These are phyloP conservation scores for Pasiphila rectangulata DNA, from an alignment of 2,888 invertebrate species.

Conservation along the genomic window DNA sequence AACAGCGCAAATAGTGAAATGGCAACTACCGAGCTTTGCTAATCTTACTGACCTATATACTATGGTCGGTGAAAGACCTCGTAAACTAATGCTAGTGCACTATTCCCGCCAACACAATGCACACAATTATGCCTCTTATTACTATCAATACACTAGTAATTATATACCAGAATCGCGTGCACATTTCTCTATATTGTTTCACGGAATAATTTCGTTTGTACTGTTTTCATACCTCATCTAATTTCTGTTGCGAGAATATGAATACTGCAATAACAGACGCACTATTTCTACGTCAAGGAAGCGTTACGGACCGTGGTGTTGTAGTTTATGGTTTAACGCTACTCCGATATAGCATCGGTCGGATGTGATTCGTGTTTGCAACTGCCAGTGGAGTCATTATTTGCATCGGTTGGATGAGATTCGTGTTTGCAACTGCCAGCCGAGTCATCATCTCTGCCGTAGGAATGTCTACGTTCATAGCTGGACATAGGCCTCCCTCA, in stretches of 20 bases:
- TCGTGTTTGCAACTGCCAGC: neutral
- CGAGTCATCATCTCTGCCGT: too few relatives aligned
- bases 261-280: slow-evolving; percentile 29
- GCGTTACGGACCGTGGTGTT: slow-evolving; percentile 3
- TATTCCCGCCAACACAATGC: slow-evolving; percentile 69
- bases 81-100: slow-evolving; percentile 74
- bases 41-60: slow-evolving; percentile 79
- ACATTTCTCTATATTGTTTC: slow-evolving; percentile 48
- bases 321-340: neutral
- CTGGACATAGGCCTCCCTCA: too few relatives aligned
- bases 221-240: slow-evolving; percentile 59
- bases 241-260: slow-evolving; percentile 56
- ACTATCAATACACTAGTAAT: slow-evolving; percentile 32
- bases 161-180: slow-evolving; percentile 50
- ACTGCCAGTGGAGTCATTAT: too few relatives aligned
- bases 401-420: neutral
- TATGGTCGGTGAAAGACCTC: slow-evolving; percentile 78
- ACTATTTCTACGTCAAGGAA: slow-evolving; percentile 9
- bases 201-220: slow-evolving; percentile 67
- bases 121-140: slow-evolving; percentile 57
- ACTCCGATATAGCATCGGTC: neutral
- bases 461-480: too few relatives aligned
- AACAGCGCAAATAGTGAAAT: slow-evolving; percentile 21
- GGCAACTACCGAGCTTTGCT: slow-evolving; percentile 54
- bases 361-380: neutral